A percentile compares a stretch with the other conserved stretches of the same genome.
These are phyloP conservation scores for Gastracanthus pulcherrimus DNA, from an alignment of 2,888 invertebrate species.

Conservation along the genomic window DNA sequence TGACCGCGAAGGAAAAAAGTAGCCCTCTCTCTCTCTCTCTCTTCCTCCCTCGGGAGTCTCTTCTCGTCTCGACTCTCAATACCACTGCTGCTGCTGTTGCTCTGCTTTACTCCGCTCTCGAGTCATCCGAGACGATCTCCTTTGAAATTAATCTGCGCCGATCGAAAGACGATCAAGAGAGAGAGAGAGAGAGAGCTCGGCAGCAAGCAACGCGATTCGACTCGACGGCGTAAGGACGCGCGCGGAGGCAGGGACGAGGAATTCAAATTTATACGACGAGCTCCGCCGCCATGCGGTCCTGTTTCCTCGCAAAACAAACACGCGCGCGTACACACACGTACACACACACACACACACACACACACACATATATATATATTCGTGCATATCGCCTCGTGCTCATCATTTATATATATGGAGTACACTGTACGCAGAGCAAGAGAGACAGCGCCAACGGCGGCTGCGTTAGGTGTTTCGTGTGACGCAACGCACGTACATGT, in stretches of 20 bases:
- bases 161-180: slow-evolving; percentile 28
- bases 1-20: slow-evolving; percentile 1
- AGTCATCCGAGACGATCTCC: slow-evolving; percentile 41
- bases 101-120: neutral
- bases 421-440: neutral
- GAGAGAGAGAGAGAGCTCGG: slow-evolving; percentile 3
- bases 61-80: too few species aligned
- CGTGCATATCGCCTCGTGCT: too few species aligned
- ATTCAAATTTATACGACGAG: slow-evolving; percentile 49
- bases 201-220: slow-evolving; percentile 34
- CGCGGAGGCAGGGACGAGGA: slow-evolving; percentile 33
- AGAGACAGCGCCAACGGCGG: neutral
- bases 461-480: neutral
- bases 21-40: too few species aligned
- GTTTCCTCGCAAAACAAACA: slow-evolving; percentile 26
- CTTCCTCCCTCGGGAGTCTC: neutral
- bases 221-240: slow-evolving; percentile 24
- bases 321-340: neutral
- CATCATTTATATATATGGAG: neutral
- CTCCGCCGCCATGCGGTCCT: slow-evolving; percentile 5
- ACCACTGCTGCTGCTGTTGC: neutral
- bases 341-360: too few species aligned
- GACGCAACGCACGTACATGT: neutral
- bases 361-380: too few species aligned
- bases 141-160: slow-evolving; percentile 49